Conservation (phyloP, 1,140 invertebrate genomes). For the Halyomorpha halys region DNA sequence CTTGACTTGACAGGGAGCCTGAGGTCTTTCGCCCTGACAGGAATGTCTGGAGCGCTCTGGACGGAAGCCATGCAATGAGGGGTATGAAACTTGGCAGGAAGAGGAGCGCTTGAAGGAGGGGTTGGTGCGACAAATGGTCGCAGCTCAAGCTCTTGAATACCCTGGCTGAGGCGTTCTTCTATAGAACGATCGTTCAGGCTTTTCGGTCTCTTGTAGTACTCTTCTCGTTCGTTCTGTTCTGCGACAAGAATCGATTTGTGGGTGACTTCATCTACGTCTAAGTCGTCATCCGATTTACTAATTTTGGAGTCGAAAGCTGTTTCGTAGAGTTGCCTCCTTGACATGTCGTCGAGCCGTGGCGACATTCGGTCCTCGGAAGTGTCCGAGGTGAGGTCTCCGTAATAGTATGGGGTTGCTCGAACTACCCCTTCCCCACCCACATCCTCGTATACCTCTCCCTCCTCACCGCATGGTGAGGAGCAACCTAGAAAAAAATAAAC, state of each 20-base stretch:
- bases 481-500: not conserved
- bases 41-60: slow-evolving; percentile 61
- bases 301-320: slow-evolving; percentile 82
- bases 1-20: slow-evolving; percentile 47
- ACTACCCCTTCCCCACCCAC: slow-evolving; percentile 31
- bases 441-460: slow-evolving; percentile 35
- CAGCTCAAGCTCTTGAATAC: slow-evolving; percentile 12
- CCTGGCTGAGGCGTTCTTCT: slow-evolving; percentile 4
- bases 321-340: slow-evolving; percentile 68
- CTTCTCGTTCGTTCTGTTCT: slow-evolving; percentile 6
- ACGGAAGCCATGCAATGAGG: slow-evolving; percentile 58
- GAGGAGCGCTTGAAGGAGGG: slow-evolving; percentile 64
- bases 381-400: slow-evolving; percentile 19
- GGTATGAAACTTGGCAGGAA: slow-evolving; percentile 64
- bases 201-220: not conserved
- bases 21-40: slow-evolving; percentile 47
- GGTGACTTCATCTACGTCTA: slow-evolving; percentile 43
- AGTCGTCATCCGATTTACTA: slow-evolving; percentile 66
- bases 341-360: slow-evolving; percentile 46
- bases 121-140: slow-evolving; percentile 49
- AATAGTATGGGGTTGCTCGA: slow-evolving; percentile 32
- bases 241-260: slow-evolving; percentile 26
- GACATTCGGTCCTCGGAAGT: slow-evolving; percentile 22
- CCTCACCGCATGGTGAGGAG: slow-evolving; percentile 31
- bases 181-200: slow-evolving; percentile 23